A percentile compares a stretch with the other conserved stretches of the same genome.
Conservation (phyloP, 2,888 invertebrate species). For the Drosophila sordidapex region DNA sequence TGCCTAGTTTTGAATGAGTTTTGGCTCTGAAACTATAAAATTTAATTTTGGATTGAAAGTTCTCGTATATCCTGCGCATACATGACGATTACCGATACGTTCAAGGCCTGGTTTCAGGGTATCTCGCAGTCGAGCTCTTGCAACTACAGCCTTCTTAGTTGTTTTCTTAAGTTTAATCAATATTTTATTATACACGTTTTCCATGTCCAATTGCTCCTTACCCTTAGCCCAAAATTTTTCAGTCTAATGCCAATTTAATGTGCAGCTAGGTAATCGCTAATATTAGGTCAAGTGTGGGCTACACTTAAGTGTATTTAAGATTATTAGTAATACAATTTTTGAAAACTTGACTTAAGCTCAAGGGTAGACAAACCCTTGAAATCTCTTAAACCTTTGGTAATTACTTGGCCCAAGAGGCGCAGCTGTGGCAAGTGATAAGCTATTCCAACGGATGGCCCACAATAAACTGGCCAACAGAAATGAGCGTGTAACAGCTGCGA, state of each 20-base stretch:
- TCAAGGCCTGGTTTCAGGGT: background rate
- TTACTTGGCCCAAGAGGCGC: slow-evolving; percentile 47
- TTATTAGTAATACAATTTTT: slow-evolving; percentile 17
- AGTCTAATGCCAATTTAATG: background rate
- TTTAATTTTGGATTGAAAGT: background rate
- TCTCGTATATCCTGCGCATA: too few relatives aligned
- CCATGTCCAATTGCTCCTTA: background rate
- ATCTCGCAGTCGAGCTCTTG: background rate
- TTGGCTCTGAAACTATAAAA: background rate
- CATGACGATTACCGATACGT: too few relatives aligned
- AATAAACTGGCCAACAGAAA: slow-evolving; percentile 42
- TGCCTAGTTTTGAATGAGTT: background rate
- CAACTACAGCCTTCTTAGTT: background rate
- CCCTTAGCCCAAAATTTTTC: background rate
- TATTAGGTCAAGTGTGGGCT: background rate
- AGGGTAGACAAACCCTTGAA: slow-evolving; percentile 22
- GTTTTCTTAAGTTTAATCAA: background rate
- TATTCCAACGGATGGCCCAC: slow-evolving; percentile 29
- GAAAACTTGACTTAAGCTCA: slow-evolving; percentile 8
- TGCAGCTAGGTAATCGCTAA: background rate
- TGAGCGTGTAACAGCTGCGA: slow-evolving; percentile 48
- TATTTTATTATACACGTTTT: background rate
- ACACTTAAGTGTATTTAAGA: slow-evolving; percentile 4
- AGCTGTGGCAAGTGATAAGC: slow-evolving; percentile 64
- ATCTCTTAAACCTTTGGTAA: slow-evolving; percentile 59